A percentile compares a stretch with the other conserved stretches of the same genome.
phyloP scores from a whole-genome alignment of 2,797 vertebrate species.

The Etheostoma perlongum region DNA sequence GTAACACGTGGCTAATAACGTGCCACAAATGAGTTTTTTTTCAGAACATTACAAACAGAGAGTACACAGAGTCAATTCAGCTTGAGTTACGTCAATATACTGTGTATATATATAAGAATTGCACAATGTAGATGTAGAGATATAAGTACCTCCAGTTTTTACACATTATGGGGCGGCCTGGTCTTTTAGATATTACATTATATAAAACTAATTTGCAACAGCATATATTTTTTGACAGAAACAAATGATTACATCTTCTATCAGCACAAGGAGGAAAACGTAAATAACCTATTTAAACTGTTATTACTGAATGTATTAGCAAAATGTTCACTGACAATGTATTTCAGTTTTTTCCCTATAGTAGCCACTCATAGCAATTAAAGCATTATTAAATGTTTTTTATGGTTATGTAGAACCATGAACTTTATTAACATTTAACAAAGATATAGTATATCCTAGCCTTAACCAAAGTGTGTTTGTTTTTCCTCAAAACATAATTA shows the following conservation, averaged over 20 bases:
- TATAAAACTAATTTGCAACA: neutral
- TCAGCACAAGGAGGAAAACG: neutral
- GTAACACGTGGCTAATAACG: neutral
- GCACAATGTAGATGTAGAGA: neutral
- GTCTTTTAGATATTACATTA: neutral
- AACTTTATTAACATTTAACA: too few relatives aligned
- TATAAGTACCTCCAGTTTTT: neutral
- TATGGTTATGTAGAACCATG: neutral
- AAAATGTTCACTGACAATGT: neutral
- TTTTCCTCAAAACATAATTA: neutral
- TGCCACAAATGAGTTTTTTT: neutral
- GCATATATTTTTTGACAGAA: neutral
- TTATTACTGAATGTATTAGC: neutral
- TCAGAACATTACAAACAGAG: neutral
- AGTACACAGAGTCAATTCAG: slow-evolving; percentile 1
- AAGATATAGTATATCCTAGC: too few relatives aligned
- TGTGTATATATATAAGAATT: slow-evolving; percentile 1
- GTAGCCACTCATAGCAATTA: neutral
- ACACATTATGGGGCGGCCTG: neutral
- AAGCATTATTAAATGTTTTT: neutral
- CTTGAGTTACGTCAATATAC: neutral
- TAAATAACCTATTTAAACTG: neutral
- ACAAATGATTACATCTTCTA: neutral
- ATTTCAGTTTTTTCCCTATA: too few relatives aligned
- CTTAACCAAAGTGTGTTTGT: too few relatives aligned